Percentiles rank a stretch among this genome's conserved stretches.
Conservation (phyloP, 2,888 invertebrate genomes). For the Linyphia triangularis region DNA sequence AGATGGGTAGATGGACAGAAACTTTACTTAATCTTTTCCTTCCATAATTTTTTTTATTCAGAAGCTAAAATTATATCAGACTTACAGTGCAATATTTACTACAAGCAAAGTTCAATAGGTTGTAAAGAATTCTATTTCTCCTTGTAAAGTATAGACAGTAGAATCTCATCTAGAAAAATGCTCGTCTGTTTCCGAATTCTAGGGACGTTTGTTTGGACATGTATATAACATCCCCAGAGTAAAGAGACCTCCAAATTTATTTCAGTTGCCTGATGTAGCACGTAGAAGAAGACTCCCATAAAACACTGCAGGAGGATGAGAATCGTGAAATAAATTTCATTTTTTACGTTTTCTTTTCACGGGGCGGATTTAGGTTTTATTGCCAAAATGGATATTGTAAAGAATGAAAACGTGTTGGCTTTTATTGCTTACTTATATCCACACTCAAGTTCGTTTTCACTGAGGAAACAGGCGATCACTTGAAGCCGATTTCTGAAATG, state of each 20-base stretch:
- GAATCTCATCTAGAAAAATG: neutral
- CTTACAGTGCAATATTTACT: too few relatives aligned
- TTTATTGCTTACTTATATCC: conserved; percentile 39
- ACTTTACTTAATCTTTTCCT: too few relatives aligned
- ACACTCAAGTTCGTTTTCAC: neutral
- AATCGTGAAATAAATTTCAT: conserved; percentile 67
- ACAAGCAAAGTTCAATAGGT: too few relatives aligned
- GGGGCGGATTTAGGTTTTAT: conserved; percentile 68
- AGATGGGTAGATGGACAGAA: too few relatives aligned
- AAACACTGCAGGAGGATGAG: conserved; percentile 59
- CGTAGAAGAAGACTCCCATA: conserved; percentile 54
- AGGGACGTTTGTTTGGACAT: conserved; percentile 52
- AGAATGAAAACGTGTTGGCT: conserved; percentile 52
- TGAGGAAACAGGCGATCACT: conserved; percentile 12
- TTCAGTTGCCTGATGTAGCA: conserved; percentile 53
- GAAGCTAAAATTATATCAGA: too few relatives aligned
- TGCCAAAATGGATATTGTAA: conserved; percentile 61
- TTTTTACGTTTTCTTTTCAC: conserved; percentile 67
- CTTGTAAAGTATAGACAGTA: too few relatives aligned
- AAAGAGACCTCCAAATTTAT: conserved; percentile 58
- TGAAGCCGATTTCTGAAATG: conserved; percentile 29
- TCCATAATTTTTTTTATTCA: too few relatives aligned
- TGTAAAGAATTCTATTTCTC: too few relatives aligned
- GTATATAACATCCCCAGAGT: conserved; percentile 49
- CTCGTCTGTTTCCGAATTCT: conserved; percentile 44